phyloP scores from a whole-genome alignment of 2,888 invertebrate species.

The Amphipyra tragopoginis region DNA sequence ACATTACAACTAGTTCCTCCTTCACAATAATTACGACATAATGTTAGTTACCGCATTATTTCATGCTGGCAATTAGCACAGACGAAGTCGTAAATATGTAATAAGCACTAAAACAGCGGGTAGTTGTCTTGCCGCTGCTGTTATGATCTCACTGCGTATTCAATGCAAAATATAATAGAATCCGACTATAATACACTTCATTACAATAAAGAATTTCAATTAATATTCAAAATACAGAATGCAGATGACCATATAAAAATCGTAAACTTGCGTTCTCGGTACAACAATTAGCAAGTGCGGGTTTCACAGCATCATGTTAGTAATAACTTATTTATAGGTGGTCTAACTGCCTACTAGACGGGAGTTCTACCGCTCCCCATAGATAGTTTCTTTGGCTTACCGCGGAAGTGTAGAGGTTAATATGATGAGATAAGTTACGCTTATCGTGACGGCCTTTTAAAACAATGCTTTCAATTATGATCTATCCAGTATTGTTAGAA shows the following conservation, averaged over 20 bases:
- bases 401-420: no score
- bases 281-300: background rate
- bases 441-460: no score
- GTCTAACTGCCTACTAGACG: background rate
- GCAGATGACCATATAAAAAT: background rate
- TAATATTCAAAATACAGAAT: background rate
- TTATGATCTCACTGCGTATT: slow-evolving; percentile 16
- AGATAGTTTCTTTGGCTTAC: background rate
- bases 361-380: no score
- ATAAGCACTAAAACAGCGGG: slow-evolving; percentile 30
- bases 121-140: slow-evolving; percentile 2
- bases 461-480: no score
- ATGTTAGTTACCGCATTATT: slow-evolving; percentile 30
- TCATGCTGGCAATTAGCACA: slow-evolving; percentile 36
- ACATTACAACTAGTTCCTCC: slow-evolving; percentile 28
- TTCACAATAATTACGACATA: slow-evolving; percentile 30
- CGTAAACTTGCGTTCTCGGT: background rate
- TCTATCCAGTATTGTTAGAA: no score
- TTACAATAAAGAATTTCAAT: slow-evolving; percentile 5
- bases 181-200: slow-evolving; percentile 2
- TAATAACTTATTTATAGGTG: slow-evolving; percentile 1
- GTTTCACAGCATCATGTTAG: background rate
- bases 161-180: slow-evolving; percentile 8
- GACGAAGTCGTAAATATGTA: slow-evolving; percentile 26
- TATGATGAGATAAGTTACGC: no score